phyloP scores from a whole-genome alignment of 1,140 invertebrate species.

The Drosophila gunungcola region DNA sequence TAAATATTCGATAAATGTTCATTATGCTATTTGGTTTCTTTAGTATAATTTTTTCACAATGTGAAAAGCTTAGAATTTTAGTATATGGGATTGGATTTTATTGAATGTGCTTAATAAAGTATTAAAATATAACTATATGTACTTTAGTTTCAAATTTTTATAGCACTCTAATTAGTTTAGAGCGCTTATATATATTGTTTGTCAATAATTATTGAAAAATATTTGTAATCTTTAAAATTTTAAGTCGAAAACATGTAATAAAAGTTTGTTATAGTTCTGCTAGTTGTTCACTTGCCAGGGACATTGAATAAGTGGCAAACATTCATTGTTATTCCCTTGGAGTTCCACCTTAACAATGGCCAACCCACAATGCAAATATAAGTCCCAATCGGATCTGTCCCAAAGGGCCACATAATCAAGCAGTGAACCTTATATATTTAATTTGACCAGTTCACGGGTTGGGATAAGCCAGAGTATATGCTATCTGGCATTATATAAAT shows the following conservation, averaged over 20 bases:
- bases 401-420: constrained; percentile 44
- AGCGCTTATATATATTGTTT: too few species aligned
- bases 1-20: constrained; percentile 8
- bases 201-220: too few species aligned
- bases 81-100: too few species aligned
- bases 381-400: constrained; percentile 26
- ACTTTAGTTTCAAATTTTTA: too few species aligned
- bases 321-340: constrained; percentile 30
- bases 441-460: constrained; percentile 25
- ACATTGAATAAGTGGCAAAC: constrained; percentile 26
- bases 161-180: too few species aligned
- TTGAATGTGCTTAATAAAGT: too few species aligned
- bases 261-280: too few species aligned
- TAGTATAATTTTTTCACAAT: not conserved
- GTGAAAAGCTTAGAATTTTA: not conserved
- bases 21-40: constrained; percentile 9
- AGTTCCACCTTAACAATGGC: constrained; percentile 28
- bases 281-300: constrained; percentile 1
- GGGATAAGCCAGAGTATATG: not conserved
- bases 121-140: too few species aligned
- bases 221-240: too few species aligned
- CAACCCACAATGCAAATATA: constrained; percentile 37
- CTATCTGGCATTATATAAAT: constrained; percentile 49
- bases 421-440: constrained; percentile 29
- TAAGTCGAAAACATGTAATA: too few species aligned